Base-by-base conservation (phyloP, 2,113 vertebrate genomes). In the Anarhynchus alexandrinus region DNA sequence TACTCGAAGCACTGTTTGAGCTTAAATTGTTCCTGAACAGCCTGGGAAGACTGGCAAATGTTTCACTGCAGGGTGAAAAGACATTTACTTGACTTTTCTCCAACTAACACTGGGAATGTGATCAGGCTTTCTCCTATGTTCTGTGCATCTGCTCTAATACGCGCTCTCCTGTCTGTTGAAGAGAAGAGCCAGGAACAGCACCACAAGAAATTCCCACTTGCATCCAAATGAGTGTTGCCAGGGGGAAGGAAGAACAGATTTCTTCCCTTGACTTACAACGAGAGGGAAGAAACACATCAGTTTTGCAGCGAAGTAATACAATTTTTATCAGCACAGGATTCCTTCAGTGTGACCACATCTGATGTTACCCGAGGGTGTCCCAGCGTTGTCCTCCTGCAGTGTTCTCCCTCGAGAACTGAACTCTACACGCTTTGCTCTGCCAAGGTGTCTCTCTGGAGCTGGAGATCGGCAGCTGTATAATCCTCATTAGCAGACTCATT, bases 171-270 rank as follows among this genome's bases (percentile, higher is more conserved):
- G 83, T 87, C 90, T 94, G 64, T 69, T 0, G 5, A 89, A 85
- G 52, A 69, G 59, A 86, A 71, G 74, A 94, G 83, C 81, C 65
- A 94, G 74, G 73, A 94, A 89, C 84, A 82, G 43, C 91, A 87
- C 55, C 78, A 79, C 69, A 82, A 94, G 86, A 87, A 91, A 94
- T 96, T 92, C 92, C 90, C 58, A 21, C 86, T 96, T 94, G 92
- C 86, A 89, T 97, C 77, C 70, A 92, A 94, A 94, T 87, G 81
- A 95, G 15, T 42, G 25, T 70, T 93, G 91, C 94, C 27, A 2
- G 40, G 66, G 80, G 91, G 40, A 85, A 92, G 81, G 72, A 91
- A 90, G 76, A 91, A 65, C 10, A 38, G 59, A 72, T 80, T 96
- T 78, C 54, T 91, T 94, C 61, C 26, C 38, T 87, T 73, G 73